Percentiles rank a stretch among this genome's conserved stretches.
These are phyloP conservation scores for Lacerta agilis DNA, from an alignment of 2,797 vertebrate species.

Conservation along the genomic window DNA sequence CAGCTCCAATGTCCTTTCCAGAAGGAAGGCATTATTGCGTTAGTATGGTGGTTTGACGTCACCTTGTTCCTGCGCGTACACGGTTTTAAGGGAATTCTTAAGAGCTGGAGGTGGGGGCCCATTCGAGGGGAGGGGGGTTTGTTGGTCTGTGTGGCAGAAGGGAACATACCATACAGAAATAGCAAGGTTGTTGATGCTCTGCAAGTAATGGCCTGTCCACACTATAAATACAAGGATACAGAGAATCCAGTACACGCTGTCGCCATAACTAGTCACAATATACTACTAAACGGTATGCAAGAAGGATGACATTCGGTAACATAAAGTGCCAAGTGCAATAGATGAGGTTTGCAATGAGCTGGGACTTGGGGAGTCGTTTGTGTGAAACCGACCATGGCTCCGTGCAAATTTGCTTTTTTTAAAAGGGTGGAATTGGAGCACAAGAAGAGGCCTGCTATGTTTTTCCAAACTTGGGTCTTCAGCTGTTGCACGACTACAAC, in stretches of 20 bases:
- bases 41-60: not conserved
- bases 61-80: not conserved
- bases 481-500: too few species aligned
- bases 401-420: not conserved
- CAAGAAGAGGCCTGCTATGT: too few species aligned
- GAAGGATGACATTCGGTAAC: not conserved
- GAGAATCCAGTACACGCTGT: slow-evolving; percentile 25
- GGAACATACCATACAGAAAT: slow-evolving; percentile 41
- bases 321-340: not conserved
- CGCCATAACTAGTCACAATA: slow-evolving; percentile 16
- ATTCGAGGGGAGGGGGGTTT: not conserved
- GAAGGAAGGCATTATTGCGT: not conserved
- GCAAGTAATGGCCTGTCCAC: slow-evolving; percentile 8
- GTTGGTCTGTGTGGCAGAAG: not conserved
- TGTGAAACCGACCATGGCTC: not conserved
- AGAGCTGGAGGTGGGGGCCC: not conserved
- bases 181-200: slow-evolving; percentile 21
- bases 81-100: slow-evolving; percentile 4
- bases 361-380: not conserved
- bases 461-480: too few species aligned
- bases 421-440: not conserved
- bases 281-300: not conserved
- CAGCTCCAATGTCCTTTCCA: not conserved
- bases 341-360: not conserved
- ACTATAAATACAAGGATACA: slow-evolving; percentile 39